Percentiles rank a stretch among this genome's conserved stretches.
These are phyloP conservation scores for Orchesellides sinensis DNA, from an alignment of 2,888 invertebrate genomes.

Conservation along the genomic window DNA sequence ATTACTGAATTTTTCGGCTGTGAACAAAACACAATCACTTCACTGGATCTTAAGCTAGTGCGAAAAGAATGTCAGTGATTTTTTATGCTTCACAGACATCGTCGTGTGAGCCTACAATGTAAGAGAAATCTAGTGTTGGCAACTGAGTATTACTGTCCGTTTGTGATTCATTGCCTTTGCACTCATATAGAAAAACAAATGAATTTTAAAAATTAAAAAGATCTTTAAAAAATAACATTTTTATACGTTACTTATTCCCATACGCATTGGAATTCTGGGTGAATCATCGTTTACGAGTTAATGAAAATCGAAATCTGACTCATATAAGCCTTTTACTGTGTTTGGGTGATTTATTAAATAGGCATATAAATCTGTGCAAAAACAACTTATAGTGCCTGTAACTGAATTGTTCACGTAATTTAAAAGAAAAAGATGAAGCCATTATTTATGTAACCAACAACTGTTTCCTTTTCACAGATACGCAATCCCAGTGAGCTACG, in stretches of 20 bases:
- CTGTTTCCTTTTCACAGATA: too few species aligned
- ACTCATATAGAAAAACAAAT: slow-evolving; percentile 8
- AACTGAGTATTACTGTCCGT: slow-evolving; percentile 51
- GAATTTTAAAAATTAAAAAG: slow-evolving; percentile 34
- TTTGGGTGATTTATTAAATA: neutral
- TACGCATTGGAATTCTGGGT: neutral
- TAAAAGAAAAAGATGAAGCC: neutral
- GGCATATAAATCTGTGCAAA: neutral
- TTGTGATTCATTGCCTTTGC: slow-evolving; percentile 56
- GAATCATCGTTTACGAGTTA: too few species aligned
- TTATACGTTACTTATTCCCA: neutral
- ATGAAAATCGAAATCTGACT: too few species aligned
- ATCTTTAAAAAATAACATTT: neutral
- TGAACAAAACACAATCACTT: too few species aligned
- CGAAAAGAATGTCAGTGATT: slow-evolving; percentile 59
- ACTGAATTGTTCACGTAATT: too few species aligned
- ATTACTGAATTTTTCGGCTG: neutral
- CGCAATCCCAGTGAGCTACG: too few species aligned
- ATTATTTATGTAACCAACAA: too few species aligned
- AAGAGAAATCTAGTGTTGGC: slow-evolving; percentile 23
- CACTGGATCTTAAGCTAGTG: slow-evolving; percentile 45
- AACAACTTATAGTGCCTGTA: too few species aligned
- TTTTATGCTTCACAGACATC: slow-evolving; percentile 61
- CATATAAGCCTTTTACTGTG: neutral
- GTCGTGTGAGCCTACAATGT: neutral